Evolutionary conservation across 2,113 vertebrate species (phyloP), one percentile per base, ranked within the genome.

Genomic region (Climacteris rufus): DNA sequence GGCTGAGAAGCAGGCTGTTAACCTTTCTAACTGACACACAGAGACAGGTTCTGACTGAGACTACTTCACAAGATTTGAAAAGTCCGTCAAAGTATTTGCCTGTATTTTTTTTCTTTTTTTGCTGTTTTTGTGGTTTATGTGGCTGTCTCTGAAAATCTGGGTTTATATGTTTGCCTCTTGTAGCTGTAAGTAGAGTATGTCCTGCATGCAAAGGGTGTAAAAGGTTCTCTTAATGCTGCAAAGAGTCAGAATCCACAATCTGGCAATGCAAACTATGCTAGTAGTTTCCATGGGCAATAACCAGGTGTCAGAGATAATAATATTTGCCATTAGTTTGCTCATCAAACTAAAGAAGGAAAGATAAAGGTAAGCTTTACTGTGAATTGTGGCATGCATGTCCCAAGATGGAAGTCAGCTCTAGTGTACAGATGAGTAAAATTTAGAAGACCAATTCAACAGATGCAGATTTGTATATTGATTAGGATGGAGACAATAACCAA

Each of bases 161-260:
- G 1, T 63, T 77, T 69, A 42, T 30, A 18, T 3, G 2, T 56
- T 33, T 0, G 0, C 4, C 5, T 70, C 25, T 39, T 78, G 11
- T 21, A 65, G 18, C 15, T 69, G 42, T 68, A 89, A 63, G 11
- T 6, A 63, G 57, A 89, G 5, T 27, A 63, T n/a, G 2, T 50
- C 35, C 35, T n/a, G 9, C 7, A 30, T 42, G 18, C 11, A 77
- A 72, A 72, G 35, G 5, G 24, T 45, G 28, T 5, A 68, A 56
- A 63, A 65, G 4, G 4, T 20, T 90, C 80, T 64, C 37, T 12
- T 40, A 54, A 47, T 40, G 23, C 4, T 79, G 25, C 9, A 64
- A 39, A 89, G 37, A 79, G 21, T 45, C 57, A 75, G 49, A 83
- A 88, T 61, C 3, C 4, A 6, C 35, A 61, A 53, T 53, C 17